Evolutionary conservation across 2,888 invertebrate species (phyloP).

Genomic region (Bombylius discolor): DNA sequence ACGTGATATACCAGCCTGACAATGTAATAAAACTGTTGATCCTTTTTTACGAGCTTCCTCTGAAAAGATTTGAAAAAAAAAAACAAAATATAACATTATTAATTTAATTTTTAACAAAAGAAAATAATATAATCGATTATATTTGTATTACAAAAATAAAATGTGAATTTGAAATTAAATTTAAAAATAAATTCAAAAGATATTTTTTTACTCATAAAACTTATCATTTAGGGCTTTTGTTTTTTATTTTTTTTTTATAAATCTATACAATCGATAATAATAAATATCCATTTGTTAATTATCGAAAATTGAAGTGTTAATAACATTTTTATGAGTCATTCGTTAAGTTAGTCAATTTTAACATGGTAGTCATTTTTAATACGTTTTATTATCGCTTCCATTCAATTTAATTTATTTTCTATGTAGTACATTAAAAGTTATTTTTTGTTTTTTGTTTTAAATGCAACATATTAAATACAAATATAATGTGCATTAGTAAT

Average conservation of each 20-base stretch:
- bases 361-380: neutral
- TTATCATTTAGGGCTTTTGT: no score
- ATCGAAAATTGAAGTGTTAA: neutral
- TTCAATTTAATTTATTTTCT: no score
- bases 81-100: neutral
- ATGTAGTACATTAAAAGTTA: no score
- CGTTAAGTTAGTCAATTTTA: no score
- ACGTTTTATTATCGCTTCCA: neutral
- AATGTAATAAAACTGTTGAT: conserved; percentile 68
- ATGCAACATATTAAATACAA: no score
- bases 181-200: no score
- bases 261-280: neutral
- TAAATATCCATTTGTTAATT: neutral
- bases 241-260: no score
- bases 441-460: no score
- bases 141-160: no score
- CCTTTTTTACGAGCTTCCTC: conserved; percentile 37
- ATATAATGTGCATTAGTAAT: no score
- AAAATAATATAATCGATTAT: neutral
- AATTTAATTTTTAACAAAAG: neutral
- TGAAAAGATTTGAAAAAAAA: conserved; percentile 22
- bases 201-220: no score
- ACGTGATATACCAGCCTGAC: conserved; percentile 89
- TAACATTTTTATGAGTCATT: neutral
- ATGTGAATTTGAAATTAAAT: no score